A percentile compares a stretch with the other conserved stretches of the same genome.
phyloP scores from a whole-genome alignment of 2,888 invertebrate genomes.

The Nebria salina region DNA sequence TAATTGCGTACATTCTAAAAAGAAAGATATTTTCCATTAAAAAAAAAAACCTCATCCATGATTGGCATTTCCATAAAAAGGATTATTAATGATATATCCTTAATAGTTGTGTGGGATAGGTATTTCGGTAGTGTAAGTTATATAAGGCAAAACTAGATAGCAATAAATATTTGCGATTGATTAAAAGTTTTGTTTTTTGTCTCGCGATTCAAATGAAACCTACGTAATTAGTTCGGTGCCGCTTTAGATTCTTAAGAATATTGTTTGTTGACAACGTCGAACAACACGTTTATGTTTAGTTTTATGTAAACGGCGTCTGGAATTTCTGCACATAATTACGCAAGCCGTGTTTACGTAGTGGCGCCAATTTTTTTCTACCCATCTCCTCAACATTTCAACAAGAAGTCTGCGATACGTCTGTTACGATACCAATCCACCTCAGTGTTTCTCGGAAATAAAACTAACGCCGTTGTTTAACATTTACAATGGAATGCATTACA shows the following conservation, averaged over 20 bases:
- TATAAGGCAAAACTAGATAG: background rate
- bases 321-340: constrained; percentile 47
- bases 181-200: background rate
- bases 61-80: no score
- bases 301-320: constrained; percentile 25
- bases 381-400: background rate
- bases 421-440: background rate
- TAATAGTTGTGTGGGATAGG: background rate
- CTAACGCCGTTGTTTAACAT: background rate
- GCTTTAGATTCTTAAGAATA: background rate
- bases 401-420: background rate
- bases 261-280: constrained; percentile 41
- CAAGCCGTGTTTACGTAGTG: constrained; percentile 46
- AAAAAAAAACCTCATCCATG: constrained; percentile 1
- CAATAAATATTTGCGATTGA: constrained; percentile 3
- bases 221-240: no score
- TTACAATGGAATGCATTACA: background rate
- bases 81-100: background rate
- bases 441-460: background rate
- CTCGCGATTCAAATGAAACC: no score
- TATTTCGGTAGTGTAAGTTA: background rate
- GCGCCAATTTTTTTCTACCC: constrained; percentile 45
- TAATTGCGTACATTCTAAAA: constrained; percentile 90
- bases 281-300: constrained; percentile 16
- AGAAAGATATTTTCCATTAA: constrained; percentile 29